A percentile compares a stretch with the other conserved stretches of the same genome.
phyloP scores from a whole-genome alignment of 2,888 invertebrate genomes.

The Hemistola chrysoprasaria region DNA sequence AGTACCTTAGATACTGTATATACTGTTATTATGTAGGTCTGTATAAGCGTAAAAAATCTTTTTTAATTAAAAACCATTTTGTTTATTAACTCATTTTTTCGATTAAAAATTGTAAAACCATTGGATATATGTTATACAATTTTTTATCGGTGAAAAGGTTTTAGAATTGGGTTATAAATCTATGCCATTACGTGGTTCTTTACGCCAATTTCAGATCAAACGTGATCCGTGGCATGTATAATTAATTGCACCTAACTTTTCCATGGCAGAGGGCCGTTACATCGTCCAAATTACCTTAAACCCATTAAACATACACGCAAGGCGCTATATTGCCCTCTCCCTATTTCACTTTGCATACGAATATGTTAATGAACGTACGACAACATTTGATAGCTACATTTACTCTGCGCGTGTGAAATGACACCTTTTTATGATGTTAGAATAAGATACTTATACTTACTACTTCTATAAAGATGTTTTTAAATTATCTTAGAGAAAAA shows the following conservation, averaged over 20 bases:
- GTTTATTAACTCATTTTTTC: too few species aligned
- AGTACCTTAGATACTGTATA: too few species aligned
- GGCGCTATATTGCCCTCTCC: conserved; percentile 29
- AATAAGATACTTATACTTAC: conserved; percentile 17
- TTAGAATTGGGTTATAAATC: conserved; percentile 13
- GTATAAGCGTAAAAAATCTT: too few species aligned
- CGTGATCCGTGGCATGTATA: conserved; percentile 25
- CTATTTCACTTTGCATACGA: conserved; percentile 44
- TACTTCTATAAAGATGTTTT: too few species aligned
- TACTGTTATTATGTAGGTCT: too few species aligned
- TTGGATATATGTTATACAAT: too few species aligned
- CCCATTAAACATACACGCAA: conserved; percentile 57
- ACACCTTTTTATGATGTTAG: conserved; percentile 22
- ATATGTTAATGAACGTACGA: conserved; percentile 29
- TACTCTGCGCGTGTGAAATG: conserved; percentile 4
- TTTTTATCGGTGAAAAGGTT: background rate
- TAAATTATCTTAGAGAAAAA: too few species aligned
- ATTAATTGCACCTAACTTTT: conserved; percentile 42
- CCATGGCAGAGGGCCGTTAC: conserved; percentile 43
- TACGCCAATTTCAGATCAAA: conserved; percentile 6
- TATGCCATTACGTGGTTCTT: background rate
- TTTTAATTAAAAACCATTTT: too few species aligned
- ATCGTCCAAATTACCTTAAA: conserved; percentile 40
- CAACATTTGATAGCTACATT: conserved; percentile 19
- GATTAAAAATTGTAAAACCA: too few species aligned